Evolutionary conservation across 1,140 invertebrate species (phyloP).

Genomic region (Apis florea): DNA sequence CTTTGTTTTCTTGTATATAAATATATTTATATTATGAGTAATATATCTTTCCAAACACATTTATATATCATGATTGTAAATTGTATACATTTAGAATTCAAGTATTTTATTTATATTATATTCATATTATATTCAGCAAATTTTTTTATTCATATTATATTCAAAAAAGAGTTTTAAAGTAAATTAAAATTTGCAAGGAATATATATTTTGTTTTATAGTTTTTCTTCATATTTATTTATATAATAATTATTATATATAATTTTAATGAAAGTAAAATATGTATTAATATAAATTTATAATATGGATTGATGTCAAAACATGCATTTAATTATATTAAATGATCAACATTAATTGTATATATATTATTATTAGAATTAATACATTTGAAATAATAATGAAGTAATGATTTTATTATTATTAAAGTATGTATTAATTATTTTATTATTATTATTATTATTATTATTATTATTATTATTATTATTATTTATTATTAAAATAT

Average conservation of each 20-base stretch:
- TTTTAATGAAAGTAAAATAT: not conserved
- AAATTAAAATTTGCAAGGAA: conserved; percentile 29
- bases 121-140: conserved; percentile 19
- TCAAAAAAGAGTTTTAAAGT: not conserved
- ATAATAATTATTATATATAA: not conserved
- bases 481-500: conserved; percentile 2
- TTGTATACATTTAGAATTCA: not conserved
- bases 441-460: too few species aligned
- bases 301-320: not conserved
- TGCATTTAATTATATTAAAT: conserved; percentile 1
- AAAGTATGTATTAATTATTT: too few species aligned
- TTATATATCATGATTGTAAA: not conserved
- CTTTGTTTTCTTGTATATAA: not conserved
- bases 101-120: not conserved
- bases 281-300: not conserved
- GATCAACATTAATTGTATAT: not conserved
- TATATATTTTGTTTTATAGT: not conserved
- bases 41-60: conserved; percentile 1
- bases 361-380: not conserved
- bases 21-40: not conserved
- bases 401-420: conserved; percentile 3
- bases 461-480: too few species aligned
- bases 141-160: too few species aligned
- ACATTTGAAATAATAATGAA: not conserved
- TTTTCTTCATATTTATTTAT: not conserved